Base-by-base conservation (phyloP, 2,113 vertebrate species). In the Centropus bengalensis region DNA sequence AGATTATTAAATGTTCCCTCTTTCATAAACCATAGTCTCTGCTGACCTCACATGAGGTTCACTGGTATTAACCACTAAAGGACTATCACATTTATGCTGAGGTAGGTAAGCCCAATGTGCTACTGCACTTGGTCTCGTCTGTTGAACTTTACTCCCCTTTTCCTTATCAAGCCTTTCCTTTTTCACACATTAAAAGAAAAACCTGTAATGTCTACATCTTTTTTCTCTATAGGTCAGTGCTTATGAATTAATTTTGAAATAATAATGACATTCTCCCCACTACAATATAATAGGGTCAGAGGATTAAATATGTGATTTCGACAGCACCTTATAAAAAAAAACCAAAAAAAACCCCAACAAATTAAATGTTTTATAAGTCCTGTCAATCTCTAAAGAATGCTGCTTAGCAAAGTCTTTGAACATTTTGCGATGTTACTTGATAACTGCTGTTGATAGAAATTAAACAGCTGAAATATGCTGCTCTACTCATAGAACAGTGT, bases 401-500 rank as follows among this genome's bases (percentile, higher is more conserved):
- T 91, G 80, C 70, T 94, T 63, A 93, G 86, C 74, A 92, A 88
- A 93, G 45, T 45, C 74, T 90, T 92, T 56, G 66, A 89, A 91
- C 23, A 55, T 62, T 89, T 45, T 89, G 78, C 64, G 77, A 49
- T 81, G 40, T 54, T 93, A 82, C 67, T 88, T 76, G 63, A 30
- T 56, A 88, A 94, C 21, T 81, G 47, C 69, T 75, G 54, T 92
- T 82, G 56, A 66, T 45, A 87, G 70, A 94, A 93, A 91, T 85
- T 58, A 91, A 82, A 78, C 91, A 94, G 91, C 78, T 95, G 81
- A 95, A 88, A 89, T 49, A 10, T n/a, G 45, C 40, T 32, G 58
- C n/a, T 75, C 40, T 60, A 71, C 80, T 82, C 52, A 59, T 14
- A 75, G 19, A 42, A 74, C 12, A 67, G 54, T 36, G 36, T 36